Evolutionary conservation across 2,113 vertebrate genomes (phyloP), one percentile per base, ranked within the genome.

Genomic region (Podarcis cretensis): DNA sequence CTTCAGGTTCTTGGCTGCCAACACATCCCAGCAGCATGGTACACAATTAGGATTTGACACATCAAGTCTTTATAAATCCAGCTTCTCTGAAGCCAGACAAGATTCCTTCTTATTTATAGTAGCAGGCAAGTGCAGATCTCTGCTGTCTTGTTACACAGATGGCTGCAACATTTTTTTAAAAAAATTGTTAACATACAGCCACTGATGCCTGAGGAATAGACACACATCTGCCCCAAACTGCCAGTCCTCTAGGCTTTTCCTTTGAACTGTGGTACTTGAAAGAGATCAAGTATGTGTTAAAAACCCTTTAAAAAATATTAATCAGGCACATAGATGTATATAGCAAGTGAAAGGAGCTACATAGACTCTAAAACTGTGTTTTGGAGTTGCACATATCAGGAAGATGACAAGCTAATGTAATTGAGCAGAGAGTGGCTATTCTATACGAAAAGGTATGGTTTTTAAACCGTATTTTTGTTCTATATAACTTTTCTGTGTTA

Each of bases 91-190:
- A 94, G 93, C 94, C 93, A 95, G 94, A 96, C 92, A 92, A 91
- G 94, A 95, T 92, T 92, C 91, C 88, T 94, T 90, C 89, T 93
- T 94, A 94, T 93, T 96, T 96, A 92, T 89, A 93, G 92, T 95
- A 95, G 93, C 68, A 94, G 91, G 92, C 92, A 83, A 90, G 90
- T 94, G 90, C 94, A 96, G 95, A 94, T 92, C 92, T 96, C 85
- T 91, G 93, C 88, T 14, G 27, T 95, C 95, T 95, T 95, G 96
- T 95, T 95, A 95, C 96, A 96, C 96, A 96, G 96, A 97, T 95
- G 96, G 96, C 37, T 94, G 87, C 91, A 95, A 95, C 91, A 85
- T 95, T 96, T 97, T 82, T 80, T 84, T 68, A 20, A 63, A 63
- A 63, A 63, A 95, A 95, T 93, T 96, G 96, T 96, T 95, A 96